A percentile compares a stretch with the other conserved stretches of the same genome.
Evolutionary conservation across 2,888 invertebrate genomes (phyloP).

Genomic region (Chalcosyrphus nemorum): DNA sequence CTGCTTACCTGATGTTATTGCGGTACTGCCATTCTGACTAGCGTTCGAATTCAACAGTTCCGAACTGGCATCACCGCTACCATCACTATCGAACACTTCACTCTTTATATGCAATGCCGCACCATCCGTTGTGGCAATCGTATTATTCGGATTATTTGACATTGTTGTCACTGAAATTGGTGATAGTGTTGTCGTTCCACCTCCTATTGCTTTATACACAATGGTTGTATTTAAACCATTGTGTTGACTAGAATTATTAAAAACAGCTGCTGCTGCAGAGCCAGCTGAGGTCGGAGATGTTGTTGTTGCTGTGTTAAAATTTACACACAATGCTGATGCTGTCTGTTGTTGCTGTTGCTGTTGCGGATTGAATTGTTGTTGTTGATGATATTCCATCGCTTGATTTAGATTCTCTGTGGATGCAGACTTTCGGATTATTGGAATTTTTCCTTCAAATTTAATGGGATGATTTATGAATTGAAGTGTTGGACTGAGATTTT

Average conservation of each 20-base stretch:
- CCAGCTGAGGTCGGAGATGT: conserved; percentile 56
- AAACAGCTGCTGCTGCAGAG: conserved; percentile 71
- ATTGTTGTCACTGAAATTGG: conserved; percentile 75
- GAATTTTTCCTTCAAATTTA: conserved; percentile 82
- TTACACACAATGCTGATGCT: conserved; percentile 57
- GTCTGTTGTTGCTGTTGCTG: conserved; percentile 37
- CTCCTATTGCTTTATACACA: conserved; percentile 70
- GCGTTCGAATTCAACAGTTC: conserved; percentile 57
- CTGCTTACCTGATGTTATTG: conserved; percentile 64
- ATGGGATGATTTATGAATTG: conserved; percentile 80
- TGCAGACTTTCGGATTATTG: conserved; percentile 78
- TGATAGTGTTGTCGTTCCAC: conserved; percentile 75
- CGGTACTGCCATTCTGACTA: conserved; percentile 75
- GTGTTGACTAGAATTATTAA: conserved; percentile 63
- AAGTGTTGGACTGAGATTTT: conserved; percentile 77
- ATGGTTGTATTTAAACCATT: conserved; percentile 64
- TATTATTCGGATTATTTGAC: conserved; percentile 73
- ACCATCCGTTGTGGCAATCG: conserved; percentile 76
- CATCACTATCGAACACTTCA: conserved; percentile 76
- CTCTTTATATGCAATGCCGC: conserved; percentile 79
- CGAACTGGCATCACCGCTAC: conserved; percentile 76
- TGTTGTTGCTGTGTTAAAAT: conserved; percentile 55
- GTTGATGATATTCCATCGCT: conserved; percentile 33
- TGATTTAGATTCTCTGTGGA: conserved; percentile 56
- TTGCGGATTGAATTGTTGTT: conserved; percentile 27